phyloP scores from a whole-genome alignment of 2,113 vertebrate species.

The Pollimyrus isidori region DNA sequence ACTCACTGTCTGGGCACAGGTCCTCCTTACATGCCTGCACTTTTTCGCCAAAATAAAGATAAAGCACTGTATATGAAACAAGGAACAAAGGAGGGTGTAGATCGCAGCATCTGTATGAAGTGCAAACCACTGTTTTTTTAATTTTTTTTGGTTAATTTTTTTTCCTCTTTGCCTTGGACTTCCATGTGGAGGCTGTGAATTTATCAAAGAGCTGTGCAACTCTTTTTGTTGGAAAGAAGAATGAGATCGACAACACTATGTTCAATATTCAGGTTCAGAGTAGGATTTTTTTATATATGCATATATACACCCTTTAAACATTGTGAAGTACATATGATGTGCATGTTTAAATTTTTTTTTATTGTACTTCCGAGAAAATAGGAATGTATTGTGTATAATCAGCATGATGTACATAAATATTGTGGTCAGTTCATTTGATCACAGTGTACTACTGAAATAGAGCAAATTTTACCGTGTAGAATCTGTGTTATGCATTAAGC shows the following conservation, averaged over 20 bases:
- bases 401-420: constrained; percentile 17
- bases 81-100: neutral
- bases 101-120: neutral
- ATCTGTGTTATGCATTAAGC: neutral
- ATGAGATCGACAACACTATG: neutral
- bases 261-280: constrained; percentile 21
- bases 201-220: neutral
- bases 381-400: constrained; percentile 10
- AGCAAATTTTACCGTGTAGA: neutral
- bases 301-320: neutral
- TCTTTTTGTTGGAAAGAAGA: neutral
- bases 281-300: constrained; percentile 8
- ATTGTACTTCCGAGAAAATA: constrained; percentile 2
- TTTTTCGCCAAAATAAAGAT: neutral
- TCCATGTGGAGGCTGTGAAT: neutral
- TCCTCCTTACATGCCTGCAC: neutral
- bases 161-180: neutral
- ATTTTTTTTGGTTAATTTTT: neutral
- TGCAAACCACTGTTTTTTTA: neutral
- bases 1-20: constrained; percentile 32
- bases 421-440: constrained; percentile 23
- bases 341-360: constrained; percentile 16
- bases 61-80: constrained; percentile 10
- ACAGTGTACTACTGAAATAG: constrained; percentile 15
- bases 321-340: constrained; percentile 17